Percentiles rank a stretch among this genome's conserved stretches.
phyloP scores from a whole-genome alignment of 2,888 invertebrate genomes.

The Plusia festucae region DNA sequence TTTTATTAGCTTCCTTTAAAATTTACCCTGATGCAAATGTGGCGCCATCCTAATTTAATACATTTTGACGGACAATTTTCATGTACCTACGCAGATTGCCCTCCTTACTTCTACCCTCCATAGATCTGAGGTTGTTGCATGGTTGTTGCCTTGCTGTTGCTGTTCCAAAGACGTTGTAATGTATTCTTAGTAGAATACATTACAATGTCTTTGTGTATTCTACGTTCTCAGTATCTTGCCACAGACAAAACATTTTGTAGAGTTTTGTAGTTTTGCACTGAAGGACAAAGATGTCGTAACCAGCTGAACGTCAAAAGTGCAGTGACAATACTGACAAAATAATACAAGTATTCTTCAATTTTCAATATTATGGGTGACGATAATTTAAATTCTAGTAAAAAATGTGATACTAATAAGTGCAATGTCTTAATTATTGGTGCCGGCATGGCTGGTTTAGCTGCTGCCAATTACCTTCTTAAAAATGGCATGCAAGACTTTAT shows the following conservation, averaged over 20 bases:
- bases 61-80: too few relatives aligned
- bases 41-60: too few relatives aligned
- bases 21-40: too few relatives aligned
- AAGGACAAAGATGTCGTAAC: constrained; percentile 71
- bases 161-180: too few relatives aligned
- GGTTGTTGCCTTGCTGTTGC: too few relatives aligned
- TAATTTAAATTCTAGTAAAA: constrained; percentile 85
- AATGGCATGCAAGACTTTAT: constrained; percentile 94
- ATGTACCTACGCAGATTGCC: too few relatives aligned
- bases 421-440: constrained; percentile 95
- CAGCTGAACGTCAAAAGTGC: constrained; percentile 82
- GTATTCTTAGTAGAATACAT: too few relatives aligned
- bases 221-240: not conserved
- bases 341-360: constrained; percentile 71
- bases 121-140: too few relatives aligned
- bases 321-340: constrained; percentile 71
- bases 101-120: too few relatives aligned
- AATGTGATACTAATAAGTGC: constrained; percentile 87
- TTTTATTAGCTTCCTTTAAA: too few relatives aligned
- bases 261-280: constrained; percentile 8
- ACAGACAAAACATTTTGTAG: constrained; percentile 12
- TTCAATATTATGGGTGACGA: constrained; percentile 88
- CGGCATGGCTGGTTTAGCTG: constrained; percentile 95
- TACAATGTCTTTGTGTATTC: too few relatives aligned
- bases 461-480: constrained; percentile 94